Conservation (phyloP, 2,888 invertebrate species). For the Branchellion lobata region DNA sequence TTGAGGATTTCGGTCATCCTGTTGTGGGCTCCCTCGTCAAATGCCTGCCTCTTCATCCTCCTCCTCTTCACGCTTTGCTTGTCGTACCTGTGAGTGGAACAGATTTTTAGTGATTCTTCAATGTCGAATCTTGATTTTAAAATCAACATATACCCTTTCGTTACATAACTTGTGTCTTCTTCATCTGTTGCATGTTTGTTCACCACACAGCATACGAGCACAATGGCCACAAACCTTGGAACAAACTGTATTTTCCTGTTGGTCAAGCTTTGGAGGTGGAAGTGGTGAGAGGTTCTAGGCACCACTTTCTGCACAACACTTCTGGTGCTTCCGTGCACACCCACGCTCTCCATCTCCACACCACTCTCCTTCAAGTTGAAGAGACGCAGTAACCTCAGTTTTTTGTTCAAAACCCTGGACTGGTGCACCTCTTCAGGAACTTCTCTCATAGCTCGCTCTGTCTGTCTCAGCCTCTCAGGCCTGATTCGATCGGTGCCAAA, state of each 20-base stretch:
- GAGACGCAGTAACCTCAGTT: slow-evolving; percentile 48
- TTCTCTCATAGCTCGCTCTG: slow-evolving; percentile 38
- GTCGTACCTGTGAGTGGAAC: slow-evolving; percentile 26
- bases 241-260: slow-evolving; percentile 43
- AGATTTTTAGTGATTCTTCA: too few species aligned
- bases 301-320: slow-evolving; percentile 37
- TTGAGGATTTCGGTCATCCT: slow-evolving; percentile 51
- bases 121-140: too few species aligned
- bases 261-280: slow-evolving; percentile 30
- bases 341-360: not conserved
- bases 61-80: not conserved
- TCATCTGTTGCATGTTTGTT: too few species aligned
- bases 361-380: slow-evolving; percentile 46
- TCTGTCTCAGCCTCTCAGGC: slow-evolving; percentile 27
- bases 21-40: slow-evolving; percentile 55
- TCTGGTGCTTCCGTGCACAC: not conserved
- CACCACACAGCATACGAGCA: too few species aligned
- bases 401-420: slow-evolving; percentile 49
- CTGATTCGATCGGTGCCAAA: not conserved
- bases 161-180: too few species aligned
- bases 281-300: slow-evolving; percentile 42
- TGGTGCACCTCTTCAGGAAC: slow-evolving; percentile 12
- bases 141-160: too few species aligned
- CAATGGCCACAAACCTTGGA: too few species aligned
- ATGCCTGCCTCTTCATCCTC: slow-evolving; percentile 52